These are phyloP conservation scores for Batillaria attramentaria DNA, from an alignment of 1,140 invertebrate genomes.

Conservation along the genomic window DNA sequence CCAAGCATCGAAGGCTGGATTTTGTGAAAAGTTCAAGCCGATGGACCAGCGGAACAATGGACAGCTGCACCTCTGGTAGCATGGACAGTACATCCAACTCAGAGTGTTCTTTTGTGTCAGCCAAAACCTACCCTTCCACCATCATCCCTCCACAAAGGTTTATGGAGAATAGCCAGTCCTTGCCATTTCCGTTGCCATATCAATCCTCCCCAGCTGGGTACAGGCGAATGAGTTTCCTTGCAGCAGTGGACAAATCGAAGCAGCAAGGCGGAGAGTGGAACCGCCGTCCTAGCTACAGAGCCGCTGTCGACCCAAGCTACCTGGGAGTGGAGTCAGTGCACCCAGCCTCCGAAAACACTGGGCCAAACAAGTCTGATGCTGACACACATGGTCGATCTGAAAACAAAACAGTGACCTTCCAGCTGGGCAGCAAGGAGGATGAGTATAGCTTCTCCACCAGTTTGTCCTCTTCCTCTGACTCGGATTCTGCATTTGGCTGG, in stretches of 20 bases:
- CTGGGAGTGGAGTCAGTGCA: background rate
- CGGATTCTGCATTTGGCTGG: background rate
- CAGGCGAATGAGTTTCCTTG: slow-evolving; percentile 22
- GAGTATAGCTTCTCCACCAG: background rate
- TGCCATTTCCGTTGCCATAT: too few species aligned
- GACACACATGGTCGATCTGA: background rate
- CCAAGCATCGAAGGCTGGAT: slow-evolving; percentile 14
- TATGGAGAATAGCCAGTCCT: too few species aligned
- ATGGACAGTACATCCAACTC: slow-evolving; percentile 13
- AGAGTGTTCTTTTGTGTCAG: too few species aligned
- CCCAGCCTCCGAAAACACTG: background rate
- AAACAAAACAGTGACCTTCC: slow-evolving; percentile 32
- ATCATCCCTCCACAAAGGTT: too few species aligned
- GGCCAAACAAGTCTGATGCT: background rate
- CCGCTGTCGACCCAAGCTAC: slow-evolving; percentile 18
- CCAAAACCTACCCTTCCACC: too few species aligned
- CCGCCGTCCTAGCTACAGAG: slow-evolving; percentile 27
- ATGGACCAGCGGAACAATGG: slow-evolving; percentile 8
- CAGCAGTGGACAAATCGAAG: slow-evolving; percentile 29
- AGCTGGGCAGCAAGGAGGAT: background rate
- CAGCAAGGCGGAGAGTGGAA: background rate
- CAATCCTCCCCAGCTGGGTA: slow-evolving; percentile 6
- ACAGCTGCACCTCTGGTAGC: slow-evolving; percentile 20
- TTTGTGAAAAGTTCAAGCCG: background rate
- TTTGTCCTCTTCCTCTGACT: slow-evolving; percentile 10